Percentiles rank a stretch among this genome's conserved stretches.
These are phyloP conservation scores for Thumatha senex DNA, from an alignment of 2,888 invertebrate genomes.

Conservation along the genomic window DNA sequence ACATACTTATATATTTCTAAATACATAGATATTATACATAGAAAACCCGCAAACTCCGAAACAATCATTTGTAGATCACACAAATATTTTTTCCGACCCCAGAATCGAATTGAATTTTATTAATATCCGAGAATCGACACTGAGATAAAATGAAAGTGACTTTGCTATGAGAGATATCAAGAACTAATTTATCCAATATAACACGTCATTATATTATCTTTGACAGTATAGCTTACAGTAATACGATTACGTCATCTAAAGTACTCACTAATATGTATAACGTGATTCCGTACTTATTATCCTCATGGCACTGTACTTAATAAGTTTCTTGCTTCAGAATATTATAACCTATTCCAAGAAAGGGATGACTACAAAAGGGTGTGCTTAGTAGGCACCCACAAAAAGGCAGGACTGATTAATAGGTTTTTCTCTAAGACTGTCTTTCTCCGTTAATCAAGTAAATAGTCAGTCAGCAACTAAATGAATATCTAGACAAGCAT, in stretches of 20 bases:
- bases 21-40: too few relatives aligned
- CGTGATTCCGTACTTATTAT: slow-evolving; percentile 2
- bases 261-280: neutral
- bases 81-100: too few relatives aligned
- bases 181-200: too few relatives aligned
- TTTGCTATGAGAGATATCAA: too few relatives aligned
- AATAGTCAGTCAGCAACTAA: slow-evolving; percentile 19
- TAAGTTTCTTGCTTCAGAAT: slow-evolving; percentile 19
- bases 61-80: too few relatives aligned
- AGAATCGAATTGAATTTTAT: too few relatives aligned
- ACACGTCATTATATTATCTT: neutral
- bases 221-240: neutral
- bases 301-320: slow-evolving; percentile 6
- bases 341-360: slow-evolving; percentile 18
- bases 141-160: too few relatives aligned
- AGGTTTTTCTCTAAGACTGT: slow-evolving; percentile 20
- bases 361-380: slow-evolving; percentile 24
- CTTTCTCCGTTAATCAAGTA: slow-evolving; percentile 30
- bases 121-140: too few relatives aligned
- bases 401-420: slow-evolving; percentile 35
- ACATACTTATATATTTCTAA: too few relatives aligned
- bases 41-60: too few relatives aligned
- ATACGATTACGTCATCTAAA: neutral
- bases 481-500: slow-evolving; percentile 16
- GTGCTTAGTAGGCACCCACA: slow-evolving; percentile 25